These are phyloP conservation scores for Nomada fucata DNA, from an alignment of 2,888 invertebrate species.

Conservation along the genomic window DNA sequence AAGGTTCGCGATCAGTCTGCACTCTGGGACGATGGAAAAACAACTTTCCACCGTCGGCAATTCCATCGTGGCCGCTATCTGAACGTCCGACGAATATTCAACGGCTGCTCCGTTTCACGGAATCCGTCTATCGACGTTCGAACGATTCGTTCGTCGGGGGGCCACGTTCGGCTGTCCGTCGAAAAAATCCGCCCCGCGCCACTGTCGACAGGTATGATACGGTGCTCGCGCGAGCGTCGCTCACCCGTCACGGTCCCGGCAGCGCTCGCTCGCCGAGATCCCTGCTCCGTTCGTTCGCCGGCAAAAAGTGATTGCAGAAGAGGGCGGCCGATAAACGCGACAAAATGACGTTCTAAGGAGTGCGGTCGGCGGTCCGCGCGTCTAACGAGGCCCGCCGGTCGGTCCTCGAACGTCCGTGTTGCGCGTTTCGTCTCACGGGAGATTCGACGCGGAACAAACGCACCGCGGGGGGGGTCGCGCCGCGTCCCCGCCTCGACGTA, in stretches of 20 bases:
- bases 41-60: neutral
- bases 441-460: constrained; percentile 53
- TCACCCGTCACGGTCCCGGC: neutral
- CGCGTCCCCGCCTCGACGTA: constrained; percentile 41
- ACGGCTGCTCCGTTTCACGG: too few species aligned
- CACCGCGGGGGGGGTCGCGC: constrained; percentile 46
- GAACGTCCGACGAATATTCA: too few species aligned
- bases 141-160: too few species aligned
- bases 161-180: neutral
- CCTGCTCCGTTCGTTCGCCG: constrained; percentile 11
- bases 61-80: too few species aligned
- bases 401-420: constrained; percentile 39
- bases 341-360: constrained; percentile 79
- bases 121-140: too few species aligned
- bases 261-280: neutral
- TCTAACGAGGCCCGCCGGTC: constrained; percentile 73
- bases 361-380: constrained; percentile 70
- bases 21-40: neutral
- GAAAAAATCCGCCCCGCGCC: constrained; percentile 14
- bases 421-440: neutral
- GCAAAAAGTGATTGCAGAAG: constrained; percentile 79
- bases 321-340: constrained; percentile 77
- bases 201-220: constrained; percentile 29
- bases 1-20: neutral
- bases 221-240: neutral